phyloP scores from a whole-genome alignment of 2,888 invertebrate genomes.

The Muschampia plurimacula region DNA sequence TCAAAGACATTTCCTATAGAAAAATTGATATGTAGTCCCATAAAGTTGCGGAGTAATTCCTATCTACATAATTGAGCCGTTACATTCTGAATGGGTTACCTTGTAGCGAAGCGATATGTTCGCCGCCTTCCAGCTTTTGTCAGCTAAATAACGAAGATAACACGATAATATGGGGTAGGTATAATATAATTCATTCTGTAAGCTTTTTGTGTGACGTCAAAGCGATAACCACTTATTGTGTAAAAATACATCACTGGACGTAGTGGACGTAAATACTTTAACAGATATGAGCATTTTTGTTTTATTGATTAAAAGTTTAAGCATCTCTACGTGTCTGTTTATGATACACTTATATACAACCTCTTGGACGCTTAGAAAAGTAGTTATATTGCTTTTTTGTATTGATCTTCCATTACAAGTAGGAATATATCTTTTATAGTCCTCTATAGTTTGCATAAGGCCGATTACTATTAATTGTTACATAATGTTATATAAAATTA shows the following conservation, averaged over 20 bases:
- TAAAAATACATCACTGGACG: background rate
- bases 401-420: too few species aligned
- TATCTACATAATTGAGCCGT: slow-evolving; percentile 30
- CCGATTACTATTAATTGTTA: too few species aligned
- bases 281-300: background rate
- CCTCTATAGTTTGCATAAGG: too few species aligned
- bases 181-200: slow-evolving; percentile 9
- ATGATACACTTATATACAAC: too few species aligned
- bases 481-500: too few species aligned
- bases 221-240: background rate
- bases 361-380: too few species aligned
- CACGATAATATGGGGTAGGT: background rate
- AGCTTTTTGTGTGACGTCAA: slow-evolving; percentile 7
- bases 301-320: background rate
- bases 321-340: too few species aligned
- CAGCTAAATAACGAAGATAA: slow-evolving; percentile 21
- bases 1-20: background rate
- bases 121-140: slow-evolving; percentile 14
- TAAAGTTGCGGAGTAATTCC: slow-evolving; percentile 10
- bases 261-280: background rate
- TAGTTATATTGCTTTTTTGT: too few species aligned
- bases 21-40: slow-evolving; percentile 1
- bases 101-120: background rate
- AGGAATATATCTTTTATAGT: too few species aligned
- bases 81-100: slow-evolving; percentile 17